A percentile compares a stretch with the other conserved stretches of the same genome.
Conservation (phyloP, 2,888 invertebrate genomes). For the Drosophila atroscutellata region DNA sequence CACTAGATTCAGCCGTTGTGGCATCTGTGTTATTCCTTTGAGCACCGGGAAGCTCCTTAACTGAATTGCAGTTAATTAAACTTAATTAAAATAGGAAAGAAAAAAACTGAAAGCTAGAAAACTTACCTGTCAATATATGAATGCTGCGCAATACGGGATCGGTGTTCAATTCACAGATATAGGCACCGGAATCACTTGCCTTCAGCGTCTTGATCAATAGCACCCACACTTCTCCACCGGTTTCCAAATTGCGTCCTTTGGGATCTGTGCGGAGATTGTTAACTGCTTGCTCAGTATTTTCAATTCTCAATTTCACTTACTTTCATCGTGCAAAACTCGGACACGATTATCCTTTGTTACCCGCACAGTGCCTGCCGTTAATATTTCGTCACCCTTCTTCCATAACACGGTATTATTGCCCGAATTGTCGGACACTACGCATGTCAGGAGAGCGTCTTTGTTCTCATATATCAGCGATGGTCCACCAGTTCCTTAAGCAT, state of each 20-base stretch:
- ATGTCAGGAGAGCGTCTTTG: slow-evolving; percentile 92
- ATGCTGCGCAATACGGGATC: slow-evolving; percentile 92
- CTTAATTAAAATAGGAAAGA: not conserved
- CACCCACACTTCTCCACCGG: slow-evolving; percentile 94
- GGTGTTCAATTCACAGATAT: slow-evolving; percentile 93
- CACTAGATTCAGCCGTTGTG: slow-evolving; percentile 67
- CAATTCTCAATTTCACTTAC: slow-evolving; percentile 85
- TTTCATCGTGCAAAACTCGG: slow-evolving; percentile 91
- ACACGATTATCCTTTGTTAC: slow-evolving; percentile 91
- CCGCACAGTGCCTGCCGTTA: slow-evolving; percentile 91
- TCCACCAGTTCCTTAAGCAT: slow-evolving; percentile 82
- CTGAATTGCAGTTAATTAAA: slow-evolving; percentile 44
- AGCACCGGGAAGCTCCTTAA: slow-evolving; percentile 63
- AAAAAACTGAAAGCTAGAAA: not conserved
- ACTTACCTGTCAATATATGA: slow-evolving; percentile 90
- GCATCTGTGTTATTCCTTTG: slow-evolving; percentile 48
- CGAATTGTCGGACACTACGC: slow-evolving; percentile 89
- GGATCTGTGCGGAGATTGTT: slow-evolving; percentile 67
- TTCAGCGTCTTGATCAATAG: slow-evolving; percentile 90
- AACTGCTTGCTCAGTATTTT: not conserved
- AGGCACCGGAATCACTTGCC: slow-evolving; percentile 90
- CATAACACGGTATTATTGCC: slow-evolving; percentile 90
- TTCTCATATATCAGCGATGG: slow-evolving; percentile 87
- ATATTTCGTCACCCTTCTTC: slow-evolving; percentile 89
- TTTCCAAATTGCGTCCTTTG: slow-evolving; percentile 70